A percentile compares a stretch with the other conserved stretches of the same genome.
phyloP scores from a whole-genome alignment of 2,113 vertebrate genomes.

The Paedocypris sp. region DNA sequence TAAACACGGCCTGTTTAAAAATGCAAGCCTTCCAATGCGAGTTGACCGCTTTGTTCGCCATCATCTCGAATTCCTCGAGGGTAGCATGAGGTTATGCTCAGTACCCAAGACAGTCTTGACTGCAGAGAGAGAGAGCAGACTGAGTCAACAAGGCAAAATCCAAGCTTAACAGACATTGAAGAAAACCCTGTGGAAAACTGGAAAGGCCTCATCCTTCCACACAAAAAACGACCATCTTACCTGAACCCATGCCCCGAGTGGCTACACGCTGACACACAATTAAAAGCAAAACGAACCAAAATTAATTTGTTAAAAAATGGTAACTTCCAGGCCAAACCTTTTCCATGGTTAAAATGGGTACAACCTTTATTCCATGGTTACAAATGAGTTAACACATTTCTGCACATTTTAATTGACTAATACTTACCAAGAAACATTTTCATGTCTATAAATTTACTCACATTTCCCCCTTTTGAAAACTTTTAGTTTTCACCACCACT shows the following conservation, averaged over 20 bases:
- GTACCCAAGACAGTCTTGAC: conserved; percentile 7
- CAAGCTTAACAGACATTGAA: not conserved
- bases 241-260: conserved; percentile 10
- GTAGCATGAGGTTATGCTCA: conserved; percentile 22
- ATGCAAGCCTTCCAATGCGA: conserved; percentile 20
- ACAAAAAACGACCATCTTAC: not conserved
- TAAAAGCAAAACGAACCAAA: not conserved
- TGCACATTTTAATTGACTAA: too few relatives aligned
- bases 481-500: too few relatives aligned
- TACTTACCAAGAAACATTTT: too few relatives aligned
- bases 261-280: not conserved
- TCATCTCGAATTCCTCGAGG: conserved; percentile 13
- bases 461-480: too few relatives aligned
- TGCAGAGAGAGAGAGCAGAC: too few relatives aligned
- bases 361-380: too few relatives aligned
- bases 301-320: conserved; percentile 11
- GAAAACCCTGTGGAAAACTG: conserved; percentile 17
- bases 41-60: not conserved
- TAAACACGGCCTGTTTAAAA: conserved; percentile 19
- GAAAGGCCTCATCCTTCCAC: conserved; percentile 14
- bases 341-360: too few relatives aligned
- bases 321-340: not conserved
- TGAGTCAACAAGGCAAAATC: not conserved
- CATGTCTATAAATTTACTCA: too few relatives aligned
- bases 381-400: too few relatives aligned